Percentiles rank a stretch among this genome's conserved stretches.
These are phyloP conservation scores for Antheraea pernyi DNA, from an alignment of 1,140 invertebrate species.

Conservation along the genomic window DNA sequence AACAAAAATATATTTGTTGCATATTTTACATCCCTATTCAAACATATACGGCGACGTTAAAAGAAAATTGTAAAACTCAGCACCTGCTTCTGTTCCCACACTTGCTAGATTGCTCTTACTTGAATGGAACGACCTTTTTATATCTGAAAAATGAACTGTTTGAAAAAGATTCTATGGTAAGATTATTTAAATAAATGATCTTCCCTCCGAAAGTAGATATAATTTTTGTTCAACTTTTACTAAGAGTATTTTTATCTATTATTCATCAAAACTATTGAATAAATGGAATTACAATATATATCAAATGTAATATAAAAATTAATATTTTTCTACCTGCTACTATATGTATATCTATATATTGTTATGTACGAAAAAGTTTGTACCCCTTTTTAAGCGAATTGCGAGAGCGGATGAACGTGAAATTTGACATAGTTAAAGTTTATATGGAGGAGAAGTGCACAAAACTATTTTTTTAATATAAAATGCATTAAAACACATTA, in stretches of 20 bases:
- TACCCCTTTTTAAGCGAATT: too few species aligned
- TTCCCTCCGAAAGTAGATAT: neutral
- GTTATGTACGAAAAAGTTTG: too few species aligned
- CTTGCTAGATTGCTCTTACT: constrained; percentile 2
- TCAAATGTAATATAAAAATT: too few species aligned
- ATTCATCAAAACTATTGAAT: too few species aligned
- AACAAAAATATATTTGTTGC: constrained; percentile 7
- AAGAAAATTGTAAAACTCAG: constrained; percentile 1
- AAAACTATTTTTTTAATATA: too few species aligned
- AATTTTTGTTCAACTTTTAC: too few species aligned
- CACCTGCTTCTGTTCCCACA: constrained; percentile 4
- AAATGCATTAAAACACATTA: too few species aligned
- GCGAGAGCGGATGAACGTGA: too few species aligned
- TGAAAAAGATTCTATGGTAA: constrained; percentile 20
- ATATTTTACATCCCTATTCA: neutral
- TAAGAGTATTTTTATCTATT: constrained; percentile 27
- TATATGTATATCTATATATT: too few species aligned
- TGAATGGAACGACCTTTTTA: constrained; percentile 40
- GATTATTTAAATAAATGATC: constrained; percentile 20
- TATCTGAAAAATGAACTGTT: constrained; percentile 44
- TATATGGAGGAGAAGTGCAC: too few species aligned
- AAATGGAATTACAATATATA: neutral
- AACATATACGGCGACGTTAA: neutral
- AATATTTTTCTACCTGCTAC: too few species aligned
- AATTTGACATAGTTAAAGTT: too few species aligned